phyloP scores from a whole-genome alignment of 2,888 invertebrate genomes.

The Drosophila percnosoma region DNA sequence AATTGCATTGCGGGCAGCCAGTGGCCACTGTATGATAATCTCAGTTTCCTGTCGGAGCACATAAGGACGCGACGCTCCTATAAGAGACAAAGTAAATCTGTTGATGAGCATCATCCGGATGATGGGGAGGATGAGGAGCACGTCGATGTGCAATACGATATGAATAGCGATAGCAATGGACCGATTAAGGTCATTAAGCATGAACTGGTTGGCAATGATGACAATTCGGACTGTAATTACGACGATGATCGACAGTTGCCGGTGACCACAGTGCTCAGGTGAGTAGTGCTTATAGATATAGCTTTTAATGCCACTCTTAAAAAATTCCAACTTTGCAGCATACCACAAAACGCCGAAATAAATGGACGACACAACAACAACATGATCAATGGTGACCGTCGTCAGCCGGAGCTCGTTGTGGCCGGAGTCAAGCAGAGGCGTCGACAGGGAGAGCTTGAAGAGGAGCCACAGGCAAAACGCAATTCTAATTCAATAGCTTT shows the following conservation, averaged over 20 bases:
- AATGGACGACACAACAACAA: conserved; percentile 33
- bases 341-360: conserved; percentile 24
- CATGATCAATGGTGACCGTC: conserved; percentile 48
- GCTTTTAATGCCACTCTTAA: not conserved
- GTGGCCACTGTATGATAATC: conserved; percentile 84
- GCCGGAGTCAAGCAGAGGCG: conserved; percentile 44
- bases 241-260: conserved; percentile 64
- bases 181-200: conserved; percentile 60
- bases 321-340: conserved; percentile 23
- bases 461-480: conserved; percentile 16
- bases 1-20: conserved; percentile 72
- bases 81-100: conserved; percentile 56
- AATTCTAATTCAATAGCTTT: not conserved
- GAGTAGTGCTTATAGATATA: conserved; percentile 6
- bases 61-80: conserved; percentile 84
- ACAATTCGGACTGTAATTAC: conserved; percentile 39
- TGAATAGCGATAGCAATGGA: conserved; percentile 52
- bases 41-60: conserved; percentile 84
- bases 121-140: conserved; percentile 67
- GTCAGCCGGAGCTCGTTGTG: conserved; percentile 49
- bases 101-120: conserved; percentile 29
- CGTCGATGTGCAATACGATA: conserved; percentile 54
- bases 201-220: conserved; percentile 37
- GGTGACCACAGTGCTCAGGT: conserved; percentile 65
- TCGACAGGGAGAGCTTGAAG: conserved; percentile 2